These are phyloP conservation scores for Girardinichthys multiradiatus DNA, from an alignment of 2,113 vertebrate genomes.

Conservation along the genomic window DNA sequence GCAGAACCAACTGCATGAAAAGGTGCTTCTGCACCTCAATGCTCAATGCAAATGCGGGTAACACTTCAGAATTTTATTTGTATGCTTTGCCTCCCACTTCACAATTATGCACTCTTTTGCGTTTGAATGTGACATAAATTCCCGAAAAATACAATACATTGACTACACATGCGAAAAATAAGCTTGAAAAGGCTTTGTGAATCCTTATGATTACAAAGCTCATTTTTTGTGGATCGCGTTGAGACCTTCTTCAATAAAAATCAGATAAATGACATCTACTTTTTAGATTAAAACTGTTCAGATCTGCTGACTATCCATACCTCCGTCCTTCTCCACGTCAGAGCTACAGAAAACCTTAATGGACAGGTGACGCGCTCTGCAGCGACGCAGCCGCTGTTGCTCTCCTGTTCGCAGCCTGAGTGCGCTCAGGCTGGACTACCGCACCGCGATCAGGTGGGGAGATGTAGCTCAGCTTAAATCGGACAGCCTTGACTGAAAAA, in stretches of 20 bases:
- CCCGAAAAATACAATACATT: not conserved
- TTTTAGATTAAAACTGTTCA: not conserved
- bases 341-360: conserved; percentile 54
- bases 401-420: conserved; percentile 33
- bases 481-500: conserved; percentile 18
- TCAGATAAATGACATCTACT: not conserved
- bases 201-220: not conserved
- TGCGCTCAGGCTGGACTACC: conserved; percentile 47
- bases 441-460: conserved; percentile 66
- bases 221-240: not conserved
- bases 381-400: conserved; percentile 25
- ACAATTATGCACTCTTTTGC: not conserved
- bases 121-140: not conserved
- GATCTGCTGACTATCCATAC: not conserved
- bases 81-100: not conserved
- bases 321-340: conserved; percentile 49
- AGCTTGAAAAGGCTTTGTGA: too few relatives aligned
- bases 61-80: too few relatives aligned
- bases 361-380: conserved; percentile 67
- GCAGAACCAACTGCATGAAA: too few relatives aligned
- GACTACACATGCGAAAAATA: too few relatives aligned
- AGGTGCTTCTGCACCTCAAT: too few relatives aligned
- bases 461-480: conserved; percentile 51
- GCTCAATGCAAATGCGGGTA: too few relatives aligned
- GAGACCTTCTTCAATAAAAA: not conserved